These are phyloP conservation scores for Trichopria drosophilae DNA, from an alignment of 2,888 invertebrate species.

Conservation along the genomic window DNA sequence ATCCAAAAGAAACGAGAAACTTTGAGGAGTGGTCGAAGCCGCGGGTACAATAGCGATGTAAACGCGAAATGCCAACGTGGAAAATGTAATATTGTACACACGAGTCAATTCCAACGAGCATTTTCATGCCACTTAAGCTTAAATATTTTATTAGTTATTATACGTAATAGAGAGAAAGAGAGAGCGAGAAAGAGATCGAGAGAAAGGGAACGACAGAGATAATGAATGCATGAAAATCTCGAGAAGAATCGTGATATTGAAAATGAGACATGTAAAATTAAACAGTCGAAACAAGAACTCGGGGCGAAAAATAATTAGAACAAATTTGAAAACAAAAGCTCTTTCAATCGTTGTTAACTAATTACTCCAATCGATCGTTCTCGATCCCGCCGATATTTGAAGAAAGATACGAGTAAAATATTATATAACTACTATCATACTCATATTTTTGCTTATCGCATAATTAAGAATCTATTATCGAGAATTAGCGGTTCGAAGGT, in stretches of 20 bases:
- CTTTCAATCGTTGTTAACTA: conserved; percentile 56
- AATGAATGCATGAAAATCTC: conserved; percentile 18
- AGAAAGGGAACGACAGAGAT: conserved; percentile 16
- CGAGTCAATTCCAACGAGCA: conserved; percentile 59
- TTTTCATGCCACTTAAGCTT: conserved; percentile 58
- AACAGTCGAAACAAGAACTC: conserved; percentile 12
- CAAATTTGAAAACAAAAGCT: conserved; percentile 42
- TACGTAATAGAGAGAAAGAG: conserved; percentile 27
- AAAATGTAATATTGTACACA: conserved; percentile 51
- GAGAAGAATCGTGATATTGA: too few relatives aligned
- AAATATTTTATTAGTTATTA: conserved; percentile 52
- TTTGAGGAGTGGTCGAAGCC: too few relatives aligned
- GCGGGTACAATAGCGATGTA: too few relatives aligned
- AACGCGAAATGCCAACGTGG: conserved; percentile 34
- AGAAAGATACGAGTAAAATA: conserved; percentile 45
- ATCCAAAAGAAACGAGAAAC: too few relatives aligned
- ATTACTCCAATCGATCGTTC: conserved; percentile 47
- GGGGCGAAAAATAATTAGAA: conserved; percentile 26
- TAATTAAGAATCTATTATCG: conserved; percentile 53
- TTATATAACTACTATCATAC: conserved; percentile 55
- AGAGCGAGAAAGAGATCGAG: conserved; percentile 22
- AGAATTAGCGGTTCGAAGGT: conserved; percentile 46
- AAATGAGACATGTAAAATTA: too few relatives aligned
- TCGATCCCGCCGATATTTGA: conserved; percentile 54
- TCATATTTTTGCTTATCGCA: conserved; percentile 58